These are phyloP conservation scores for Grantiella picta DNA, from an alignment of 2,113 vertebrate species.

Conservation along the genomic window DNA sequence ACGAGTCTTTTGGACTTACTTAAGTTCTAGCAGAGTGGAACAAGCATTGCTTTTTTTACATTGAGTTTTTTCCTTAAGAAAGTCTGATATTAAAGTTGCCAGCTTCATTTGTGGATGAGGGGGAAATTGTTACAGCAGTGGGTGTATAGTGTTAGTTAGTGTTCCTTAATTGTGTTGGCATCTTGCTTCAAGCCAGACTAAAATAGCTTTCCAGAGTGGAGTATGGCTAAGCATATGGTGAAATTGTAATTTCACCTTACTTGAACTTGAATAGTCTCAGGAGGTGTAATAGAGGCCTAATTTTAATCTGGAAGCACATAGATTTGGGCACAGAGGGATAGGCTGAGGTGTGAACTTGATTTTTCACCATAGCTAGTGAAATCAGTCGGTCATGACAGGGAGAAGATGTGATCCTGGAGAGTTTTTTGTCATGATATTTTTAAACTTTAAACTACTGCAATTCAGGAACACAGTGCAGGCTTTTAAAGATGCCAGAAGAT, in stretches of 20 bases:
- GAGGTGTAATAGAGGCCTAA: neutral
- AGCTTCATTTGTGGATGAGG: slow-evolving; percentile 1
- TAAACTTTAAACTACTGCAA: neutral
- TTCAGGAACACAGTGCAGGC: neutral
- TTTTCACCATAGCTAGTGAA: neutral
- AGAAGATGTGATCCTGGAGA: neutral
- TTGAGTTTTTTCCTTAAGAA: neutral
- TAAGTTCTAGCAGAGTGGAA: neutral
- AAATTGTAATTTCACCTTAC: slow-evolving; percentile 19
- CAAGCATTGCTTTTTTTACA: neutral
- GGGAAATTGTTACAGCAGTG: slow-evolving; percentile 41
- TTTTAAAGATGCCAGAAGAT: neutral
- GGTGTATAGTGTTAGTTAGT: slow-evolving; percentile 50
- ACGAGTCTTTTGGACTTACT: neutral
- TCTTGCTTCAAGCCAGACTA: slow-evolving; percentile 11
- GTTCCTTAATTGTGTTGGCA: slow-evolving; percentile 46
- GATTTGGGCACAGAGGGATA: neutral
- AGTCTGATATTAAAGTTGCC: neutral
- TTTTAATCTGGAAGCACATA: neutral
- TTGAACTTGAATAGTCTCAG: slow-evolving; percentile 17
- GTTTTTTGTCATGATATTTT: neutral
- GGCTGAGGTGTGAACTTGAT: slow-evolving; percentile 4
- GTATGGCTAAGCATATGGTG: slow-evolving; percentile 35
- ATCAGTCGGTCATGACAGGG: neutral
- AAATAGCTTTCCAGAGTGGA: slow-evolving; percentile 41